Base-by-base conservation (phyloP, 2,888 invertebrate genomes). In the Meandrusa payeni region DNA sequence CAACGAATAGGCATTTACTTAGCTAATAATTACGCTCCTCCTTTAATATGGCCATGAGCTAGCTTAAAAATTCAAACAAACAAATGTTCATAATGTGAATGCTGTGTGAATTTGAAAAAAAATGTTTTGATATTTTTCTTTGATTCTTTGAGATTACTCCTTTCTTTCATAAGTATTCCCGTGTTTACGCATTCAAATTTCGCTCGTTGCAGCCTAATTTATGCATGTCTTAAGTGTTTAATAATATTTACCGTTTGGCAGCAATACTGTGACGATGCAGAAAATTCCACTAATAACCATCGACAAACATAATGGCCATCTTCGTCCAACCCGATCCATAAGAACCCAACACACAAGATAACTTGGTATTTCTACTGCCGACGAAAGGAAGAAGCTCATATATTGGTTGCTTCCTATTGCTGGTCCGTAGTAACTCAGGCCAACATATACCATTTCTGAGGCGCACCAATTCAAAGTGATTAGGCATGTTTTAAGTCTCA, bases 401-500 rank as follows among this genome's bases (percentile, higher is more conserved):
- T 97, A 96, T 60, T 96, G 94, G 72, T 96, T 94, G 61, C 90
- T 94, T 5, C 97, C 97, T 38, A 97, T 88, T 1, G 95, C 93
- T 5, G 97, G 96, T 0, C 96, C 96, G 61, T 97, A 97, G 67
- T 97, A 96, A 55, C 96, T 96, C 23, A 97, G 87, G 0, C 97
- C 97, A 9, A 97, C 94, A 66, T 97, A 97, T 1, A 97, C 97
- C 74, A 95, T 96, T 64, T 96, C 95, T 59, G 95, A 97, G 33
- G 96, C 96, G 69, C 97, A 96, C 96, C 96, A 96, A 71, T 95
- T 96, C 11, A 96, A 75, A 0, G 96, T 96, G 39, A 96, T 95
- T 38, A 96, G 80, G 52, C 92, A 91, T 0, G 97, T 97, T 76
- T 96, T 97, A 6, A 96, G 78, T 29, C 97, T 88, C 93, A 97